Base-by-base conservation (phyloP, 2,888 invertebrate genomes). In the Gnatocerus cornutus region DNA sequence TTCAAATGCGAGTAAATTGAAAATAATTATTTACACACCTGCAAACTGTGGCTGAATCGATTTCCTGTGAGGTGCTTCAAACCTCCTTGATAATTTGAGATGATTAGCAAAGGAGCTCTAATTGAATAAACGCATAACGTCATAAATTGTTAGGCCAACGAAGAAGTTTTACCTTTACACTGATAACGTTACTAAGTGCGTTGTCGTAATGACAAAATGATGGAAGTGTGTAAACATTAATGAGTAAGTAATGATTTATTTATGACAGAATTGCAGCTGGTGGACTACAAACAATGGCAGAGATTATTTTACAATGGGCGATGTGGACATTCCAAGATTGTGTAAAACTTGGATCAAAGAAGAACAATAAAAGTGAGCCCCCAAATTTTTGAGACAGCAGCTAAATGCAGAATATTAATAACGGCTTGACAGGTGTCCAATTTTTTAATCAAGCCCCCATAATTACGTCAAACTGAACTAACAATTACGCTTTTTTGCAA, bases 11-110 rank as follows among this genome's bases (percentile, higher is more conserved):
- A 59, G 52, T 69, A 56, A 62, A 69, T 62, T 64, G 63, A 58
- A 56, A 48, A 56, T 55, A 46, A 69, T 69, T 69, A 69, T 69
- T 69, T 69, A 69, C 68, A 64, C 68, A 69, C 68, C 68, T 69
- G 68, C 68, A 58, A 50, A 63, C 46, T 43, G 41, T 37, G 53
- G 13, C 27, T 63, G 63, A 69, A 56, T 56, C 48, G 63, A 56
- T 69, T 63, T 58, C 52, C 46, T 69, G 56, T 39, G 48, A 48
- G 63, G 58, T 63, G 14, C 58, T 69, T 64, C 50, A 43, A 41
- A 45, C 52, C 39, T 62, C 41, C 37, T 14, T 29, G 62, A 69
- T 69, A 69, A 64, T 69, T 48, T 27, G 30, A 16, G 58, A 50
- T 69, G 48, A 64, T 69, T 69, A 68, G 62, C 62, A 56, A 46